Evolutionary conservation across 2,888 invertebrate genomes (phyloP), one percentile per base, ranked within the genome.

Genomic region (Lamellibrachia satsuma): DNA sequence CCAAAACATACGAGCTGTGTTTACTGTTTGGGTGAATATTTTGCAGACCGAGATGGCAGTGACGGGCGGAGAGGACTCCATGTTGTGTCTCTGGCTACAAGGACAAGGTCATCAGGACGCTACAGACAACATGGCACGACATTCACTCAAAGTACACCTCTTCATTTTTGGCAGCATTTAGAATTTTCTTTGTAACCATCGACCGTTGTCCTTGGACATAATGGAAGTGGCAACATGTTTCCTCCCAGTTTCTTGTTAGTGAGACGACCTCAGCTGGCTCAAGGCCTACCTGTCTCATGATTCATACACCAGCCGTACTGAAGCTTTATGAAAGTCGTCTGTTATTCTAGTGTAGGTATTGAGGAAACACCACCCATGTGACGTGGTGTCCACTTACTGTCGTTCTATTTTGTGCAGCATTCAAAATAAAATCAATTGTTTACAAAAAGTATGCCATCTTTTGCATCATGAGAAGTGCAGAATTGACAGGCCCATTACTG

Each of bases 21-120:
- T 75, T 75, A 75, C 11, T 15, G 11, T 75, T 92, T 90, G 11
- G 3, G 52, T 75, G 60, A 91, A 90, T 92, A 90, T 92, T 93
- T 92, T 91, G 39, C 93, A 95, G 95, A 93, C 93, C 3, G 92
- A 93, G 9, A 94, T 92, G 52, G 93, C 95, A 52, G 92, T 95
- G 22, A 95, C 95, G 11, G 95, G 95, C 9, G 95, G 94, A 15
- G 95, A 95, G 93, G 95, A 95, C 90, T 95, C 95, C 2, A 92
- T 95, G 92, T 90, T 95, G 90, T 95, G 95, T 93, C 92, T 95
- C 91, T 95, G 95, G 95, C 91, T 27, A 22, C 75, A 15, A 22
- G 22, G 75, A 22, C 75, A 75, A 75, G 75, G 75, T 75, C 75
- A 75, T 22, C 75, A 75, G 75, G n/a, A 75, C 0, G 22, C 75